Evolutionary conservation across 2,113 vertebrate species (phyloP).

Genomic region (Chrysemys picta): DNA sequence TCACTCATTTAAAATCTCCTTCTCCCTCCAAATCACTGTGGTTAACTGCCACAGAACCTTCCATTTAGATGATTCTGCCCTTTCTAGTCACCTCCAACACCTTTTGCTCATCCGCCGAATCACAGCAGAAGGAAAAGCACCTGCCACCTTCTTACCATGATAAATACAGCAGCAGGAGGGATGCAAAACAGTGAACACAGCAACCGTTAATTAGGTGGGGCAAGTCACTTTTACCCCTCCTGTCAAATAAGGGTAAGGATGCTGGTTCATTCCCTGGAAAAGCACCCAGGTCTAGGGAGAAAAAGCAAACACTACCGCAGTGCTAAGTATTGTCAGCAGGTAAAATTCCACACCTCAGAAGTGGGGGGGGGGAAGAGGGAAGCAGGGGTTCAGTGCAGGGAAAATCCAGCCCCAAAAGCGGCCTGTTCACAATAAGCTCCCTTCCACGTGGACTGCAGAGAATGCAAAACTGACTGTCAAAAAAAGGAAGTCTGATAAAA

Average conservation of each 20-base stretch:
- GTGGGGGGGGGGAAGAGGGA: background rate
- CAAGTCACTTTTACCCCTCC: background rate
- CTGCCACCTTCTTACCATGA: background rate
- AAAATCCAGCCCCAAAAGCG: background rate
- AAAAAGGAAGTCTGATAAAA: background rate
- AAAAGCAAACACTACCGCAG: background rate
- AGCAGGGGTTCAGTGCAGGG: background rate
- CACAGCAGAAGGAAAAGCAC: background rate
- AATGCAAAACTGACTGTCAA: background rate
- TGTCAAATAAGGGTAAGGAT: background rate
- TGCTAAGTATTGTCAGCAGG: background rate
- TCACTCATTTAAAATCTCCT: background rate
- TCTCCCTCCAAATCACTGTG: background rate
- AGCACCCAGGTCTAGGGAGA: background rate
- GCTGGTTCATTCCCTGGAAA: background rate
- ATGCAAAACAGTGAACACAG: background rate
- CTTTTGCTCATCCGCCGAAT: background rate
- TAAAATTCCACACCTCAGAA: background rate
- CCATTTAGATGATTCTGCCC: background rate
- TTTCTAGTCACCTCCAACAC: background rate
- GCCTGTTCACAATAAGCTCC: background rate
- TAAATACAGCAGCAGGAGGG: background rate
- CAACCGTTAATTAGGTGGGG: background rate
- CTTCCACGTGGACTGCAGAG: background rate
- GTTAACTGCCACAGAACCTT: conserved; percentile 3